Evolutionary conservation across 2,888 invertebrate species (phyloP).

Genomic region (Lycia hirtaria): DNA sequence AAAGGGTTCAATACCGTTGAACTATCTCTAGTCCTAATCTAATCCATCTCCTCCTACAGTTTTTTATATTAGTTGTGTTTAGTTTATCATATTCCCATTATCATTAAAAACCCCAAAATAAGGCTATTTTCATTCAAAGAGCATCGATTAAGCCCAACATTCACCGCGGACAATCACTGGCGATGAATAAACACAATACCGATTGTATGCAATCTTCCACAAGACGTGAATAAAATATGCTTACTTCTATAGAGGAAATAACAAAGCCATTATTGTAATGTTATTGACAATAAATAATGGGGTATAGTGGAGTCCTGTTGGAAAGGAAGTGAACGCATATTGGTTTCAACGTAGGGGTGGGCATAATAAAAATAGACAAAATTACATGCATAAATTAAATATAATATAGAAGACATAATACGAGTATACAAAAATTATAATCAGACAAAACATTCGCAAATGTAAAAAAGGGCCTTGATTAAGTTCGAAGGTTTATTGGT

Average conservation of each 20-base stretch:
- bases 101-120: conserved; percentile 1
- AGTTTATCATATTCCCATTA: background rate
- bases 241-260: conserved; percentile 33
- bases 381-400: too few species aligned
- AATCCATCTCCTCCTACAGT: background rate
- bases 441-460: too few species aligned
- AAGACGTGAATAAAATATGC: conserved; percentile 32
- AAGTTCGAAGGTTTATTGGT: too few species aligned
- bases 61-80: background rate
- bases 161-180: conserved; percentile 10
- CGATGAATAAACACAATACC: conserved; percentile 22
- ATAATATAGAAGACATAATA: too few species aligned
- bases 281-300: conserved; percentile 45
- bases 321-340: conserved; percentile 38
- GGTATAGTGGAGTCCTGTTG: conserved; percentile 31
- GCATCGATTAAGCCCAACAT: conserved; percentile 5
- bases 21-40: too few species aligned
- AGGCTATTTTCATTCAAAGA: conserved; percentile 16
- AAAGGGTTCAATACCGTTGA: too few species aligned
- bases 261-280: conserved; percentile 39
- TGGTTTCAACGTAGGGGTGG: conserved; percentile 25
- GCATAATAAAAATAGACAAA: too few species aligned
- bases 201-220: conserved; percentile 18
- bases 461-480: too few species aligned
- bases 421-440: too few species aligned